Base-by-base conservation (phyloP, 2,113 vertebrate species). In the Candoia aspera region DNA sequence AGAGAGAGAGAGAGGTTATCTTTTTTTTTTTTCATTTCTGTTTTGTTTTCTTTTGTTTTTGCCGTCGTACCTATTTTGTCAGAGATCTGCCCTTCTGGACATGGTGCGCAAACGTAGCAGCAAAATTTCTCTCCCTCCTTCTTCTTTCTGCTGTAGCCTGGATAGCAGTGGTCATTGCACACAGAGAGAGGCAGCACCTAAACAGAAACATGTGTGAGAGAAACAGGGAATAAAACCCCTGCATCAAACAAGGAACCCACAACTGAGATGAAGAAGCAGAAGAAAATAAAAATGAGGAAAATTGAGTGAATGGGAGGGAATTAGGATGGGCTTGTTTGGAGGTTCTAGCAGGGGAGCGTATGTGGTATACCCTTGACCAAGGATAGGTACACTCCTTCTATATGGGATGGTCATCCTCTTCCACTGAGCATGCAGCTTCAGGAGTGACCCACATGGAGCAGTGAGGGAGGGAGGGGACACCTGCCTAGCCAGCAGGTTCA, bases 71-170 rank as follows among this genome's bases (percentile, higher is more conserved):
- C 21, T 24, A 4, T 84, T 46, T 49, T 8, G 6, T 46, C 42
- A 85, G 84, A 85, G 3, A 85, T 85, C 84, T 12, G 11, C 4
- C 90, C 84, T 68, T 42, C 49, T 29, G 90, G 60, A 68, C 90
- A 91, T 10, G 60, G n/a, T 37, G 10, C 26, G 57, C 84, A 91
- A 86, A 86, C n/a, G 17, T 91, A 91, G 23, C 90, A 91, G n/a
- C 90, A 91, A 26, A 91, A 91, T 57, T 37, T 54, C 60, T 87
- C 46, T 2, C 90, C 84, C 12, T 91, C 85, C 21, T 57, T 91
- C 15, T 87, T 91, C 9, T 87, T 68, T 12, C 53, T 91, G 15
- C 90, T 91, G 59, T 21, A 87, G 2, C 90, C 90, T 3, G 90
- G 90, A 58, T 8, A 46, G 53, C 90, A 91, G 13, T 87, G 26